phyloP scores from a whole-genome alignment of 2,113 vertebrate species.

The Pelodiscus sinensis region DNA sequence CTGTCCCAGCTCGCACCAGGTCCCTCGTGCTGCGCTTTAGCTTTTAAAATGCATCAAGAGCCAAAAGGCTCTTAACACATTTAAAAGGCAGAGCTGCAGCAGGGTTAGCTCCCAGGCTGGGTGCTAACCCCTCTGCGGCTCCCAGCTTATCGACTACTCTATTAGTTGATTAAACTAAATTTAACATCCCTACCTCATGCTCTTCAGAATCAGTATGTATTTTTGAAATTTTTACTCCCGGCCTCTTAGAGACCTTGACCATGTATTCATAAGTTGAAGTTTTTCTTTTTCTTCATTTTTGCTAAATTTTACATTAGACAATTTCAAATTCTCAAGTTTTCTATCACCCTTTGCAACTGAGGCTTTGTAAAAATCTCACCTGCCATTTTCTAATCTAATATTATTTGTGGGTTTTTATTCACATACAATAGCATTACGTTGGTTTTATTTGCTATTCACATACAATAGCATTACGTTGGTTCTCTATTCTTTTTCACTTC shows the following conservation, averaged over 20 bases:
- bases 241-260: background rate
- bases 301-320: background rate
- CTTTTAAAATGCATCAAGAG: too few species aligned
- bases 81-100: too few species aligned
- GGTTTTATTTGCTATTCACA: too few species aligned
- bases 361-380: background rate
- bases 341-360: background rate
- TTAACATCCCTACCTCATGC: background rate
- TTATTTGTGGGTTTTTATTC: background rate
- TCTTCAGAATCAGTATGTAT: background rate
- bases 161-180: too few species aligned
- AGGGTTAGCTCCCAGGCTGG: too few species aligned
- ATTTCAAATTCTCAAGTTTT: background rate
- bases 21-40: too few species aligned
- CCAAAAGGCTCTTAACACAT: too few species aligned
- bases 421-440: too few species aligned
- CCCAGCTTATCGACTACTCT: too few species aligned
- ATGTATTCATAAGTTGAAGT: background rate
- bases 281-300: background rate
- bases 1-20: too few species aligned
- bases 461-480: too few species aligned
- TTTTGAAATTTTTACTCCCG: background rate
- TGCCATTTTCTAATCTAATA: background rate
- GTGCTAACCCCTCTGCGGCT: too few species aligned
- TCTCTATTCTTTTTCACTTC: background rate